Evolutionary conservation across 2,113 vertebrate genomes (phyloP).

Genomic region (Archocentrus centrarchus): DNA sequence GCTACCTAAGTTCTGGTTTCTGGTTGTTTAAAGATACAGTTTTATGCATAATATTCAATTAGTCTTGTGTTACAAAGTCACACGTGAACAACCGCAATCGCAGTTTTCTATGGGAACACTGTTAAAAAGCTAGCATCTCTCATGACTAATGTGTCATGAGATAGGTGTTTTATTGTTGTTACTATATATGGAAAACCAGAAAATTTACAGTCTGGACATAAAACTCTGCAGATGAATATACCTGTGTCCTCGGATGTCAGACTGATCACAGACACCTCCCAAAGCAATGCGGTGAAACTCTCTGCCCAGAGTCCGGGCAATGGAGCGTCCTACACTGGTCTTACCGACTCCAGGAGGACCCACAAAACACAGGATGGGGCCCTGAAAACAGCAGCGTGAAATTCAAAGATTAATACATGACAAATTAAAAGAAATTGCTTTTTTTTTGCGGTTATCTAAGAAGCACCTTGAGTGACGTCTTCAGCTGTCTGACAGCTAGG

Average conservation of each 20-base stretch:
- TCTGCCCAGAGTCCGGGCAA: constrained; percentile 93
- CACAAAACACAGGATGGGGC: constrained; percentile 97
- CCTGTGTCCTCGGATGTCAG: constrained; percentile 98
- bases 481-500: constrained; percentile 94
- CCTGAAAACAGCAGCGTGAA: constrained; percentile 54
- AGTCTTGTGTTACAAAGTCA: neutral
- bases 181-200: neutral
- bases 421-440: neutral
- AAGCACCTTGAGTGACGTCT: constrained; percentile 87
- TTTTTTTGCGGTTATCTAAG: neutral
- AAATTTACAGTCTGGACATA: neutral
- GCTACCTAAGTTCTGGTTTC: no score
- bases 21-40: no score
- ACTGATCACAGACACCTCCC: constrained; percentile 96
- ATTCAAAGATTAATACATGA: neutral
- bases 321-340: constrained; percentile 95
- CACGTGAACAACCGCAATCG: no score
- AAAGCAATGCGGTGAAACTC: constrained; percentile 97
- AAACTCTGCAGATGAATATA: constrained; percentile 35
- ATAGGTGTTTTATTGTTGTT: neutral
- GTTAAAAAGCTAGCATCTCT: neutral
- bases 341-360: constrained; percentile 97
- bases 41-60: neutral
- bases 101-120: neutral
- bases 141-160: neutral